Percentiles rank a stretch among this genome's conserved stretches.
These are phyloP conservation scores for Pantala flavescens DNA, from an alignment of 1,140 invertebrate genomes.

Conservation along the genomic window DNA sequence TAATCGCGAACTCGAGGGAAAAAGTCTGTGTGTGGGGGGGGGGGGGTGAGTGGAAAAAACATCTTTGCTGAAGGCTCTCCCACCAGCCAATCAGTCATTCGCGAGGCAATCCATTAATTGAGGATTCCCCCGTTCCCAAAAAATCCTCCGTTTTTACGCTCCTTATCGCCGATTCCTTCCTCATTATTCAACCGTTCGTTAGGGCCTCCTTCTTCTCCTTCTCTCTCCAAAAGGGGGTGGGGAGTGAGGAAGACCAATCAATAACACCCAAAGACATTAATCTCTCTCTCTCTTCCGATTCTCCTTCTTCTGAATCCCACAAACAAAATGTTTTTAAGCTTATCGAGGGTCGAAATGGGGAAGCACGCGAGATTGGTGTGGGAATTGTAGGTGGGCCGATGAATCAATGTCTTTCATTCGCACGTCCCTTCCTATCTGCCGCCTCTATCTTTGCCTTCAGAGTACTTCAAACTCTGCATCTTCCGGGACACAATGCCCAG, in stretches of 20 bases:
- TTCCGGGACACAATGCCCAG: no score
- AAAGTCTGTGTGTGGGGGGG: background rate
- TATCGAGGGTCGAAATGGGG: no score
- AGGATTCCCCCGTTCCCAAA: background rate
- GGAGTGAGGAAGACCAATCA: background rate
- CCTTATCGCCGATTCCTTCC: background rate
- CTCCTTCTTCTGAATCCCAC: no score
- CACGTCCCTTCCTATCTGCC: no score
- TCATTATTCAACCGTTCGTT: background rate
- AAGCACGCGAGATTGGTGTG: no score
- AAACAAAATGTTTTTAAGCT: no score
- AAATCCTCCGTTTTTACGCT: background rate
- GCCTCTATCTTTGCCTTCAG: no score
- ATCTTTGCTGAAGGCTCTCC: background rate
- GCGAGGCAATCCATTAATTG: slow-evolving; percentile 8
- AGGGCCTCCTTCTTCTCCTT: background rate
- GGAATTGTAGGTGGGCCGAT: no score
- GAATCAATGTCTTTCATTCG: no score
- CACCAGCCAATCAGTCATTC: background rate
- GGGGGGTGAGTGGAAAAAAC: background rate
- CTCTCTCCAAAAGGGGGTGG: background rate
- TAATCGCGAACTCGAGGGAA: background rate
- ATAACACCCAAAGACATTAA: slow-evolving; percentile 10
- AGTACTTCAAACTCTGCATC: no score
- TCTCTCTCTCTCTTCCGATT: background rate